These are phyloP conservation scores for Xiphias gladius DNA, from an alignment of 2,113 vertebrate species.

Conservation along the genomic window DNA sequence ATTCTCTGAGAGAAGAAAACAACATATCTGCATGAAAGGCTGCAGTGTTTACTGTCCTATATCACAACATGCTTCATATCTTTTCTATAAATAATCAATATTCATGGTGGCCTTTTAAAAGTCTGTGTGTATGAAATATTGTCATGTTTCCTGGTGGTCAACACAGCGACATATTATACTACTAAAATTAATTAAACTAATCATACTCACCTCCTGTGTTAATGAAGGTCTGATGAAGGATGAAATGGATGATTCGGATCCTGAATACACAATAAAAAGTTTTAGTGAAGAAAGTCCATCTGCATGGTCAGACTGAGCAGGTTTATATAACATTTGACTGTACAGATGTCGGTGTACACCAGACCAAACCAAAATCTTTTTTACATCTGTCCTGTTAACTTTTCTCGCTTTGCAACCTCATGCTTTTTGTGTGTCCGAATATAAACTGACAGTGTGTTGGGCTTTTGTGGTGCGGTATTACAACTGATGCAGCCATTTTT, in stretches of 20 bases:
- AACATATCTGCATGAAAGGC: background rate
- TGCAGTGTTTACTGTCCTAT: background rate
- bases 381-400: background rate
- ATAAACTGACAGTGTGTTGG: background rate
- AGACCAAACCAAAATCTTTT: background rate
- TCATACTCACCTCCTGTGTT: conserved; percentile 81
- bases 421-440: background rate
- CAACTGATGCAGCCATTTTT: background rate
- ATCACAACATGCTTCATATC: background rate
- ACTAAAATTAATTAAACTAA: background rate
- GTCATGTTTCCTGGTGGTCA: background rate
- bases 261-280: conserved; percentile 74
- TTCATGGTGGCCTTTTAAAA: background rate
- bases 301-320: background rate
- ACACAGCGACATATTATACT: background rate
- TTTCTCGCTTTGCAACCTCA: background rate
- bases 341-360: too few species aligned
- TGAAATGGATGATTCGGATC: conserved; percentile 89
- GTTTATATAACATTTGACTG: background rate
- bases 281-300: background rate
- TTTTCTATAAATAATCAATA: background rate
- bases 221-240: conserved; percentile 80
- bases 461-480: background rate
- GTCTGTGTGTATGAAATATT: background rate
- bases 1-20: conserved; percentile 76